A percentile compares a stretch with the other conserved stretches of the same genome.
phyloP scores from a whole-genome alignment of 2,888 invertebrate genomes.

The Lutraria lutraria region DNA sequence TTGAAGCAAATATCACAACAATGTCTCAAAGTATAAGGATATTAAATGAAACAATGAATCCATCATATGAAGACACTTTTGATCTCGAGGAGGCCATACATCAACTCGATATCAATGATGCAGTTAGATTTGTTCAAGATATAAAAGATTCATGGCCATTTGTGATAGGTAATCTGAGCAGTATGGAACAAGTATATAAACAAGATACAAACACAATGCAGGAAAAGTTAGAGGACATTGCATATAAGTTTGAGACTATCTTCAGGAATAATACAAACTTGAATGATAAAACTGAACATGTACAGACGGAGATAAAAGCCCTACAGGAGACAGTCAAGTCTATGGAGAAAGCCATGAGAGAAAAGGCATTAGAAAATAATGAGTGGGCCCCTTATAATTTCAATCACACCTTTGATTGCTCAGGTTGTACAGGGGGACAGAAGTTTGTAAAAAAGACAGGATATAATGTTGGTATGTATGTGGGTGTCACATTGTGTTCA shows the following conservation, averaged over 20 bases:
- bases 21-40: slow-evolving; percentile 45
- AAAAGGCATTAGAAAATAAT: slow-evolving; percentile 57
- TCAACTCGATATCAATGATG: slow-evolving; percentile 34
- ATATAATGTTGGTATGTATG: slow-evolving; percentile 70
- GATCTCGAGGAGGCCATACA: slow-evolving; percentile 6
- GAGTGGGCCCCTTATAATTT: slow-evolving; percentile 79
- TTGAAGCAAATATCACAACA: slow-evolving; percentile 66
- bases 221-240: slow-evolving; percentile 37
- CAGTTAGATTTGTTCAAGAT: slow-evolving; percentile 53
- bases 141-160: slow-evolving; percentile 50
- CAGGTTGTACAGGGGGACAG: slow-evolving; percentile 74
- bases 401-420: slow-evolving; percentile 68
- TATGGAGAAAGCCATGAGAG: slow-evolving; percentile 19
- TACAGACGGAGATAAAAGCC: neutral
- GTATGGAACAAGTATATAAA: slow-evolving; percentile 36
- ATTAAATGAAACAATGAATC: slow-evolving; percentile 50
- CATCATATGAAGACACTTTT: slow-evolving; percentile 45
- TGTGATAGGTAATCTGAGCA: slow-evolving; percentile 46
- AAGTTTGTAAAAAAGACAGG: slow-evolving; percentile 75
- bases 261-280: slow-evolving; percentile 30
- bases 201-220: slow-evolving; percentile 32
- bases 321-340: slow-evolving; percentile 12
- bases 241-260: slow-evolving; percentile 30
- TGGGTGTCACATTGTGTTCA: slow-evolving; percentile 82
- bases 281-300: slow-evolving; percentile 12